Evolutionary conservation across 92 coral and sea anemone species (phyloP).

Genomic region (Porites rus): DNA sequence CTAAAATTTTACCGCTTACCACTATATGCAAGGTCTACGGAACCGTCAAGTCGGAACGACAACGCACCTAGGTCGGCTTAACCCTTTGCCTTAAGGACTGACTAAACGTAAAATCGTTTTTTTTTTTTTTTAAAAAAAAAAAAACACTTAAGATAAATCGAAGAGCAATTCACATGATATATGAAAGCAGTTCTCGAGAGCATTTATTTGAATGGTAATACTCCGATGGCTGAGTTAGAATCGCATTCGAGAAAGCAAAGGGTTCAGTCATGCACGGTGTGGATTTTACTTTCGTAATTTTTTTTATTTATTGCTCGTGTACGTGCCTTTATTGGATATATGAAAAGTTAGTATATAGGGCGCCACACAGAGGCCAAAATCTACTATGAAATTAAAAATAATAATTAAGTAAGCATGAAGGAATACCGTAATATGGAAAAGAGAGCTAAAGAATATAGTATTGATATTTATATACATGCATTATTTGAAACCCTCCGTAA

Average conservation of each 20-base stretch:
- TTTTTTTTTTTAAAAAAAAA: background rate
- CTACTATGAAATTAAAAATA: constrained; percentile 30
- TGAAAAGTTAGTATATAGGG: constrained; percentile 8
- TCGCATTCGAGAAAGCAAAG: background rate
- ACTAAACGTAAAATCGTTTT: background rate
- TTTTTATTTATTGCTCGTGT: constrained; percentile 52
- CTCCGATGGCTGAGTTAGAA: background rate
- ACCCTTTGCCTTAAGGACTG: background rate
- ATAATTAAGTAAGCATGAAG: constrained; percentile 30
- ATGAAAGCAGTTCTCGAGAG: background rate
- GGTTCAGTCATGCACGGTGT: background rate
- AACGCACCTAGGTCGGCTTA: constrained; percentile 22
- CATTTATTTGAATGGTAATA: background rate
- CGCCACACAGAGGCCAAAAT: constrained; percentile 18
- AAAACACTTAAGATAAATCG: background rate
- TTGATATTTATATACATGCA: constrained; percentile 51
- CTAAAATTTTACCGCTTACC: background rate
- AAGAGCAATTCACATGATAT: background rate
- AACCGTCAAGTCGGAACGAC: background rate
- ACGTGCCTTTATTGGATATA: constrained; percentile 14
- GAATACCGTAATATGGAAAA: constrained; percentile 51
- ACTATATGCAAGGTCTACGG: background rate
- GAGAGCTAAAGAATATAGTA: constrained; percentile 55
- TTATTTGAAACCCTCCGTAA: constrained; percentile 46
- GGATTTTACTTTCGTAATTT: constrained; percentile 34